These are phyloP conservation scores for Dendrophyllia cribrosa DNA, from an alignment of 64 coral and sea anemone genomes.

Conservation along the genomic window DNA sequence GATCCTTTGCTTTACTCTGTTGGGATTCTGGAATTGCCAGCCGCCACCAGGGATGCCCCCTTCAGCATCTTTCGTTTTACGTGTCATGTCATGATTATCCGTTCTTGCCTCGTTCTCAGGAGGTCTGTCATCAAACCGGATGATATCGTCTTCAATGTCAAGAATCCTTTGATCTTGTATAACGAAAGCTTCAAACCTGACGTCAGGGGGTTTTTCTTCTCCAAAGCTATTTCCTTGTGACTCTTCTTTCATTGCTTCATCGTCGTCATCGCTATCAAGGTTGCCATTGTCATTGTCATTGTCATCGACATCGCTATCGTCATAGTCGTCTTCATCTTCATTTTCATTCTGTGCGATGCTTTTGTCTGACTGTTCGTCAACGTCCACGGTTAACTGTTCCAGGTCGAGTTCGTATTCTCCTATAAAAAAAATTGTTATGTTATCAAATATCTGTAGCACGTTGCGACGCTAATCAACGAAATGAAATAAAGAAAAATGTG, in stretches of 20 bases:
- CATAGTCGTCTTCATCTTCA: not conserved
- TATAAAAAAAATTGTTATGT: not conserved
- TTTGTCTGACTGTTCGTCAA: not conserved
- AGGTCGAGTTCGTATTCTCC: not conserved
- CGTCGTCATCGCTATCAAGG: not conserved
- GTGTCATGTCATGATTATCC: not conserved
- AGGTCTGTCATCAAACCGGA: not conserved
- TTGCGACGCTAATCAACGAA: no score
- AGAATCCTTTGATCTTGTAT: conserved; percentile 66
- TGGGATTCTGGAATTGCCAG: conserved; percentile 75
- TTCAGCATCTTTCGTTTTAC: not conserved
- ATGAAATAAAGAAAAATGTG: no score
- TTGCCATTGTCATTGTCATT: not conserved
- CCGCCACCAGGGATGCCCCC: not conserved
- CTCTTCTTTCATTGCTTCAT: not conserved
- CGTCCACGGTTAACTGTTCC: not conserved
- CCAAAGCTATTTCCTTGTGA: not conserved
- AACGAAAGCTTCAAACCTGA: conserved; percentile 53
- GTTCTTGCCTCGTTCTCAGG: not conserved
- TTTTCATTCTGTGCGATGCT: not conserved
- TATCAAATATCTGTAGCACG: no score
- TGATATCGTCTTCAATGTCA: conserved; percentile 48
- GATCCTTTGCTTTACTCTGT: conserved; percentile 14
- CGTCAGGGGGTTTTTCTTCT: not conserved
- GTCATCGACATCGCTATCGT: not conserved